Conservation (phyloP, 2,113 vertebrate species). For the Smithornis capensis region DNA sequence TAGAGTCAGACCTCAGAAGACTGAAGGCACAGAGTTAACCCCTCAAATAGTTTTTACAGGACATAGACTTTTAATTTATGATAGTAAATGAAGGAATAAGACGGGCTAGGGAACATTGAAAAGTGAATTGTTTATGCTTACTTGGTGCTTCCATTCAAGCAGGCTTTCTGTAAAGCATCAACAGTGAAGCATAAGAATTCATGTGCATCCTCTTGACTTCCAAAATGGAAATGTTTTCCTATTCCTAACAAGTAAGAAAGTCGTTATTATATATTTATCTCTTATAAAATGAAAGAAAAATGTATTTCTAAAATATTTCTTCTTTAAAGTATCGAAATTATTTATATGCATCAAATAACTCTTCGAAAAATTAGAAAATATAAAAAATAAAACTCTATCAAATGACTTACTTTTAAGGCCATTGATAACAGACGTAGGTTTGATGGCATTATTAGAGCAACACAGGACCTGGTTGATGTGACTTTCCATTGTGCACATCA, state of each 20-base stretch:
- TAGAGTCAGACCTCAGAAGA: not conserved
- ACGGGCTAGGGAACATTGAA: not conserved
- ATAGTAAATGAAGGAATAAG: not conserved
- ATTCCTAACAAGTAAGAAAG: constrained; percentile 79
- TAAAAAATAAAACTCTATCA: not conserved
- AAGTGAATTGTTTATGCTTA: constrained; percentile 65
- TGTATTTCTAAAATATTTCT: not conserved
- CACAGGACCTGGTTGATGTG: constrained; percentile 91
- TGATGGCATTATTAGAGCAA: constrained; percentile 90
- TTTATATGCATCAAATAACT: not conserved
- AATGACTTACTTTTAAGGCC: constrained; percentile 89
- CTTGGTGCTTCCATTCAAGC: constrained; percentile 89
- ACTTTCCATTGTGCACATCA: constrained; percentile 97
- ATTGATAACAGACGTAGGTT: constrained; percentile 89
- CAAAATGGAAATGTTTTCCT: constrained; percentile 93
- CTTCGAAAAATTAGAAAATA: not conserved
- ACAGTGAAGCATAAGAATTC: constrained; percentile 95
- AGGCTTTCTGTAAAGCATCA: constrained; percentile 97
- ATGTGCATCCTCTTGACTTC: constrained; percentile 96
- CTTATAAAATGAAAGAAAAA: not conserved
- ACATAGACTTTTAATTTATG: not conserved
- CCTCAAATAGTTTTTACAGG: not conserved
- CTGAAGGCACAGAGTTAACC: not conserved
- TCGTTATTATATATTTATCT: not conserved
- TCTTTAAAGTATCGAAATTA: not conserved